Conservation (phyloP, 2,797 vertebrate species). For the Mormyrops attenuatus region DNA sequence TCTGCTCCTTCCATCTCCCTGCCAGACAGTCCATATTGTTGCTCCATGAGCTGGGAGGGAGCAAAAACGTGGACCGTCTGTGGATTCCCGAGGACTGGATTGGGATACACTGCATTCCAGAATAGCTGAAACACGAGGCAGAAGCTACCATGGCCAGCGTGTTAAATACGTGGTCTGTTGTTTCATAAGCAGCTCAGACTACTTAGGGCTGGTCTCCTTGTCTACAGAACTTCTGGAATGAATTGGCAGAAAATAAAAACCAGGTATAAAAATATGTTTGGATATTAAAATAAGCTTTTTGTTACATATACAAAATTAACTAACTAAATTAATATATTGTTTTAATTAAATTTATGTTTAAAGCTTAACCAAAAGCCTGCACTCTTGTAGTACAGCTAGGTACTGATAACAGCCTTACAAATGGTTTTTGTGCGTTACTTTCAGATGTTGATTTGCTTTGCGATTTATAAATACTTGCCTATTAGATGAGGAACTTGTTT, state of each 20-base stretch:
- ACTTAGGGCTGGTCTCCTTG: neutral
- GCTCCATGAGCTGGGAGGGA: conserved; percentile 75
- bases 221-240: neutral
- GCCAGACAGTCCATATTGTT: no score
- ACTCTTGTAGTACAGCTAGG: neutral
- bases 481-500: neutral
- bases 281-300: neutral
- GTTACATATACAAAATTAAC: neutral
- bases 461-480: neutral
- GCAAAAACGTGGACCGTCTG: neutral
- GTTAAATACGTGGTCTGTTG: neutral
- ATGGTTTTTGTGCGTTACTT: neutral
- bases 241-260: neutral
- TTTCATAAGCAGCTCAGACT: neutral
- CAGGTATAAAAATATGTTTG: neutral
- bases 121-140: neutral
- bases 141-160: neutral
- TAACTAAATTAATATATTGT: neutral
- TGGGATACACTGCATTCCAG: neutral
- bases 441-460: neutral
- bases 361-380: neutral
- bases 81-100: neutral
- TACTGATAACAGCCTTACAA: neutral
- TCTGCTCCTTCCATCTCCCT: no score
- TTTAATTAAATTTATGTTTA: neutral